Base-by-base conservation (phyloP, 1,140 invertebrate genomes). In the Drosophila pseudoananassae region DNA sequence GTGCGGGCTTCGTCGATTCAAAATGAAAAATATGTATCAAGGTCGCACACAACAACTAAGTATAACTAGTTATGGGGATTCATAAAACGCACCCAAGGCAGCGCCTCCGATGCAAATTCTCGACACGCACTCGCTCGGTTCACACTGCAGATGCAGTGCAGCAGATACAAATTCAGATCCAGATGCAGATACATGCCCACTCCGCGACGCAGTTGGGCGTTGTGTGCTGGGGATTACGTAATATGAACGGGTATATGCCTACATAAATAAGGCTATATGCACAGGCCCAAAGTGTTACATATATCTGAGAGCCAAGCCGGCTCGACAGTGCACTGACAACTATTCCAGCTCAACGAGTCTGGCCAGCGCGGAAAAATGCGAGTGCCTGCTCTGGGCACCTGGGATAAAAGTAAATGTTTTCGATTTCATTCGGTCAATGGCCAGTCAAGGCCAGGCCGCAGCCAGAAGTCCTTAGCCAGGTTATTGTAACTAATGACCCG, bases 251-350 rank as follows among this genome's bases (percentile, higher is more conserved):
- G 58, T 58, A 61, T 51, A 72, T 51, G 20, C 27, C 45, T 65
- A 55, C 65, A 70, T 55, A 76, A 54, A 58, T 33, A 75, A 45
- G 56, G 29, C 60, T 64, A 66, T 75, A 57, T 77, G 72, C 25
- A 27, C 25, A 27, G 25, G 25, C 77, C 69, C 78, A 88, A 87
- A 87, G 75, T 63, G 82, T 78, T 87, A 88, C 78, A 85, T 78
- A 88, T 82, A 69, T 80, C 54, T 59, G 78, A 59, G 66, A 50
- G 15, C 33, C 17, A 33, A 68, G 73, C 73, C 73, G 73, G 73
- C 73, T 76, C 61, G 83, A 85, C 87, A 85, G 78, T 85, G 82
- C 83, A 85, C 82, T 82, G 82, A 88, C 82, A 85, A 85, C 82
- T 85, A 85, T 85, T 87, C 83, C 78, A 85, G 78, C 63, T 47